Evolutionary conservation across 2,113 vertebrate genomes (phyloP).

Genomic region (Trichomycterus rosablanca): DNA sequence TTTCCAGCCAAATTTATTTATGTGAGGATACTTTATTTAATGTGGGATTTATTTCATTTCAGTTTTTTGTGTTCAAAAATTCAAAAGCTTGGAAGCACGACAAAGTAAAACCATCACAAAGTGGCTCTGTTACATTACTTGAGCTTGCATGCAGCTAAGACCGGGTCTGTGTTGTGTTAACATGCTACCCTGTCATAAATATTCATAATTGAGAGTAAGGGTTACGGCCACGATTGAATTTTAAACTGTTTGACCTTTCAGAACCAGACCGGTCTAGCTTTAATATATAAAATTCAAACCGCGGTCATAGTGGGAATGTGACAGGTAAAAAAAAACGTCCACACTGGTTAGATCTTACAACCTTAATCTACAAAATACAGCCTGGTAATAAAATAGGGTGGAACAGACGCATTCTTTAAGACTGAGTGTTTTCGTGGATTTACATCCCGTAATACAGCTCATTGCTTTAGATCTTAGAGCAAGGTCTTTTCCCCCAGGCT

Average conservation of each 20-base stretch:
- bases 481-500: constrained; percentile 39
- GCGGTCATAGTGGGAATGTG: constrained; percentile 45
- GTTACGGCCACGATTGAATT: constrained; percentile 41
- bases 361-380: constrained; percentile 49
- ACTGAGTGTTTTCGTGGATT: constrained; percentile 56
- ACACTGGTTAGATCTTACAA: constrained; percentile 43
- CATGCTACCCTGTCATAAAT: constrained; percentile 47
- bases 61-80: too few relatives aligned
- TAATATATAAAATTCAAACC: constrained; percentile 52
- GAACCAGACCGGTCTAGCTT: constrained; percentile 34
- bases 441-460: constrained; percentile 54
- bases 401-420: constrained; percentile 58
- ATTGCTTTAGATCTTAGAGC: constrained; percentile 49
- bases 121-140: constrained; percentile 5
- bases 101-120: too few relatives aligned
- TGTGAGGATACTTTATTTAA: too few relatives aligned
- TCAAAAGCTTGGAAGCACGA: too few relatives aligned
- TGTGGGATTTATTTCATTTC: too few relatives aligned
- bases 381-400: constrained; percentile 55
- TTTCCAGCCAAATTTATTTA: too few relatives aligned
- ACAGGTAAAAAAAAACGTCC: constrained; percentile 56
- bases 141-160: constrained; percentile 35
- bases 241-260: constrained; percentile 45
- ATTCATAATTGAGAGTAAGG: constrained; percentile 49
- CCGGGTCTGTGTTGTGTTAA: constrained; percentile 33